Evolutionary conservation across 2,888 invertebrate species (phyloP), one percentile per base, ranked within the genome.

Genomic region (Odontomyia ornata): DNA sequence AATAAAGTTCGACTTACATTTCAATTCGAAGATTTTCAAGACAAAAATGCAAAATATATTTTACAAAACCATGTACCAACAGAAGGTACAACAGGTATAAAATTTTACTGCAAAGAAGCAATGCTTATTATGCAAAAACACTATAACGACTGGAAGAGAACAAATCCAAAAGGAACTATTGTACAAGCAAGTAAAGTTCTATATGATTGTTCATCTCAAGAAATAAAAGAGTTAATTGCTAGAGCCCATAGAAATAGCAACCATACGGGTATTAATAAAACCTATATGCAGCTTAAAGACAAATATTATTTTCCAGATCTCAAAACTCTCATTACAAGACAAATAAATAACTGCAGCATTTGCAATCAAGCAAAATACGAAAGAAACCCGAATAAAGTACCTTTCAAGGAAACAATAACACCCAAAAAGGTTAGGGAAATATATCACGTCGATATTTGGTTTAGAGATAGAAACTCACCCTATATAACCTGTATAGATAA

Each of bases 291-390:
- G 9, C 25, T 60, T 5, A 21, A 25, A 21, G 18, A 1, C 60
- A 60, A 60, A 60, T 60, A 23, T 25, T 64, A 30, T 64, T 64
- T 30, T 64, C 64, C 30, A 7, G 13, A 30, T 30, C n/a, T 64
- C 15, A 64, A 64, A 64, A 25, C 18, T 13, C 0, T 18, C 3
- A 64, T 64, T 15, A n/a, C n/a, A 11, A 64, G 25, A 11, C n/a
- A 21, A 23, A 64, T 64, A 13, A 64, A 64, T 25, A n/a, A 64
- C 15, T 64, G 64, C 18, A 25, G 25, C n/a, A 64, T 64, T 30
- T 64, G 64, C 18, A 28, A 30, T 13, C 27, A 28, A n/a, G 30
- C 30, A 0, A 64, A 64, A 30, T 64, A 64, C 64, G 64, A 64
- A 11, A 27, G 64, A 30, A 64, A 30, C 15, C 64, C 64, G 7